Conservation (phyloP, 2,113 vertebrate genomes). For the Paraplagusia blochii region DNA sequence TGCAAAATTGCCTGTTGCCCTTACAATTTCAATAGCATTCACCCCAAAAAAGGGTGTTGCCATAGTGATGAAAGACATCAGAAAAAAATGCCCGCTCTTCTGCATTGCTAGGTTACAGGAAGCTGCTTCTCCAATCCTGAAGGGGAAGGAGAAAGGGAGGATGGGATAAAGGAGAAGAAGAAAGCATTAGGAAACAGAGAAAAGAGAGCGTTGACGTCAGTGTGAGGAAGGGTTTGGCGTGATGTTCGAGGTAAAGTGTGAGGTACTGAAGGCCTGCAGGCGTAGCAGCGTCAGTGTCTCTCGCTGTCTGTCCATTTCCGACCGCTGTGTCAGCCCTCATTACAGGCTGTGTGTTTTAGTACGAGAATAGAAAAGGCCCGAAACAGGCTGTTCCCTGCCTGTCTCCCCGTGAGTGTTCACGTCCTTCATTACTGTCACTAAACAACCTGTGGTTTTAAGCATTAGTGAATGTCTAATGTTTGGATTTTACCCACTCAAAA, state of each 20-base stretch:
- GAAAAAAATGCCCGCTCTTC: conserved; percentile 65
- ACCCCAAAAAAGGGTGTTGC: conserved; percentile 68
- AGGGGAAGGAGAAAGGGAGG: conserved; percentile 5
- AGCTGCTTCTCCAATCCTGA: conserved; percentile 29
- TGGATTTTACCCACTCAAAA: too few species aligned
- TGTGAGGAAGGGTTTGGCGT: conserved; percentile 7
- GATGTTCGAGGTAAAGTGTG: conserved; percentile 30
- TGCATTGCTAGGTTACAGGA: conserved; percentile 56
- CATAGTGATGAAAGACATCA: conserved; percentile 67
- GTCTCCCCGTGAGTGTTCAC: conserved; percentile 12
- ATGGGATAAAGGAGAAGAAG: background rate
- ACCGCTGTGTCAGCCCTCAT: conserved; percentile 22
- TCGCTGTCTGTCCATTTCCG: conserved; percentile 17
- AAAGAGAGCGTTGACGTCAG: conserved; percentile 15
- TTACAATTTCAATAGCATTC: conserved; percentile 56
- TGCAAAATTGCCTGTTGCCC: conserved; percentile 51
- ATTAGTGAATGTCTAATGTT: too few species aligned
- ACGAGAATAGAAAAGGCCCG: conserved; percentile 32
- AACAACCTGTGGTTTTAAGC: background rate
- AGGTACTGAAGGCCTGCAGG: conserved; percentile 20
- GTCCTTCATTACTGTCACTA: background rate
- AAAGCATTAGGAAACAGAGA: conserved; percentile 5
- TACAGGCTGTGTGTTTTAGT: conserved; percentile 19
- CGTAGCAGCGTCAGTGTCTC: conserved; percentile 13
- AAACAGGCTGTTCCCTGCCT: conserved; percentile 2